Conservation (phyloP, 2,113 vertebrate species). For the Melanerpes formicivorus region DNA sequence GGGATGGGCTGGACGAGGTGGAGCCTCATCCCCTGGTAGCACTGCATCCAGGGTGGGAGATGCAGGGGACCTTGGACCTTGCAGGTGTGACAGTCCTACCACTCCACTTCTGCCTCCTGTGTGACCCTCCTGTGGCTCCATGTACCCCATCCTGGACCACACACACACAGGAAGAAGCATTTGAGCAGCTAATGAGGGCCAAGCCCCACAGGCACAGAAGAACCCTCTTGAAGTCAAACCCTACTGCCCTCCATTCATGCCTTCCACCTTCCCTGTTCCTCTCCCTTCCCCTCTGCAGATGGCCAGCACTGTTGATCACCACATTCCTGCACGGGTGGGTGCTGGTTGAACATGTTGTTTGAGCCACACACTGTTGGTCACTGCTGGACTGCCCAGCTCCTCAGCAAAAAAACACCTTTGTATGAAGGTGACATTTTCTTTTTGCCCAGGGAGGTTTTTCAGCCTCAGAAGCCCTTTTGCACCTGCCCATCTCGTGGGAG, state of each 20-base stretch:
- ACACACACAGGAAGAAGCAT: fast-evolving
- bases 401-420: background rate
- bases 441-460: background rate
- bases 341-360: background rate
- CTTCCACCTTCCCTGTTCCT: background rate
- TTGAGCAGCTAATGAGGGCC: fast-evolving
- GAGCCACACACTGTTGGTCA: background rate
- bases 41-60: fast-evolving
- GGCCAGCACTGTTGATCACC: background rate
- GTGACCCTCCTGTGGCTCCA: background rate
- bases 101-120: background rate
- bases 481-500: background rate
- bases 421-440: background rate
- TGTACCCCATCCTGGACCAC: background rate
- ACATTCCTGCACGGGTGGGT: background rate
- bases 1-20: background rate
- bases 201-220: fast-evolving
- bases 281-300: background rate
- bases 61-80: background rate
- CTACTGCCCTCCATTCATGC: background rate
- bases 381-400: background rate
- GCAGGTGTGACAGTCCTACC: background rate
- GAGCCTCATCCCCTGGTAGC: background rate
- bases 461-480: background rate
- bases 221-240: background rate